Percentiles rank a stretch among this genome's conserved stretches.
phyloP scores from a whole-genome alignment of 2,888 invertebrate species.

The Sicus ferrugineus region DNA sequence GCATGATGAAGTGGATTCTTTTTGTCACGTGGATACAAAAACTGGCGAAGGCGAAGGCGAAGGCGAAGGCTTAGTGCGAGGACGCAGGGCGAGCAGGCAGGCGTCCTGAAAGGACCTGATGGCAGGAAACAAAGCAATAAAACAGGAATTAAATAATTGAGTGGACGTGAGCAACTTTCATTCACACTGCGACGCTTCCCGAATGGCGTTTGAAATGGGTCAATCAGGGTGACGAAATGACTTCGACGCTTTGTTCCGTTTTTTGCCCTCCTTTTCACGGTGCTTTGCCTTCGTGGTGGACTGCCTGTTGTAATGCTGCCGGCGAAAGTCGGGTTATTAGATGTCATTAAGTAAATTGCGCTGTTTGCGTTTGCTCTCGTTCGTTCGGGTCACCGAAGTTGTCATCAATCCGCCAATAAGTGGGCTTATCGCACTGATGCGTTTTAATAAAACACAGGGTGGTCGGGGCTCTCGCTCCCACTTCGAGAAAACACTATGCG shows the following conservation, averaged over 20 bases:
- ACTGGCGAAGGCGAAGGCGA: too few relatives aligned
- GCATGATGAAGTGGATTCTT: conserved; percentile 40
- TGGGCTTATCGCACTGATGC: too few relatives aligned
- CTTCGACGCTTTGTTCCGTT: background rate
- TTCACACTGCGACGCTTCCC: conserved; percentile 29
- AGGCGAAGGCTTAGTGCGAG: too few relatives aligned
- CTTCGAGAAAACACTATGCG: too few relatives aligned
- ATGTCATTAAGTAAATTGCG: background rate
- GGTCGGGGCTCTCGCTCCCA: too few relatives aligned
- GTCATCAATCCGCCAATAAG: too few relatives aligned
- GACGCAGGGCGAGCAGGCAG: too few relatives aligned
- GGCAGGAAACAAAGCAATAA: conserved; percentile 33
- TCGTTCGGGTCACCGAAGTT: too few relatives aligned
- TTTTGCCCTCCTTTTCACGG: background rate
- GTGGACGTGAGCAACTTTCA: conserved; percentile 31
- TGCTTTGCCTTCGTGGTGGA: background rate
- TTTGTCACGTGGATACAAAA: background rate
- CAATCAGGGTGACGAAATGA: conserved; percentile 27
- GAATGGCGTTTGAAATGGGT: conserved; percentile 33
- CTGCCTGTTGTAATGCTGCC: too few relatives aligned
- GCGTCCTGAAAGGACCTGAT: background rate
- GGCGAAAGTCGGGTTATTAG: background rate
- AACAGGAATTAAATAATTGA: conserved; percentile 35
- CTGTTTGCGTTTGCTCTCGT: background rate
- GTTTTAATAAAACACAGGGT: too few relatives aligned